Percentiles rank a stretch among this genome's conserved stretches.
Evolutionary conservation across 1,140 invertebrate genomes (phyloP).

Genomic region (Drosophila sturtevanti): DNA sequence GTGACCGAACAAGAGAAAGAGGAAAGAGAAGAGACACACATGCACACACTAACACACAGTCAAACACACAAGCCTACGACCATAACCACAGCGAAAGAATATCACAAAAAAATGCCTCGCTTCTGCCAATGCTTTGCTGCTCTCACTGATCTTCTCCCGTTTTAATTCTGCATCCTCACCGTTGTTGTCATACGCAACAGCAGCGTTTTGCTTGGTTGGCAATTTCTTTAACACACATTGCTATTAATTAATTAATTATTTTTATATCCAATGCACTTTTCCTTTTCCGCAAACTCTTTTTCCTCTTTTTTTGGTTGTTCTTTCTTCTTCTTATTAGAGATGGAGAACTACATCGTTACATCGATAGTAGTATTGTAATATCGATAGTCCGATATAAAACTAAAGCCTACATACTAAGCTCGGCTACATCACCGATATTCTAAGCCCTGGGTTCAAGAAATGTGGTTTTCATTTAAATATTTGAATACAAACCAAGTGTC

Average conservation of each 20-base stretch:
- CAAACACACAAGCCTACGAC: slow-evolving; percentile 18
- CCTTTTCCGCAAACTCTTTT: slow-evolving; percentile 72
- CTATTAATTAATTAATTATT: slow-evolving; percentile 45
- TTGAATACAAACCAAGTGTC: too few species aligned
- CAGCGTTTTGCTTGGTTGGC: slow-evolving; percentile 45
- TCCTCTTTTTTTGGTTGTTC: slow-evolving; percentile 45
- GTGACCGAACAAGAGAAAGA: slow-evolving; percentile 53
- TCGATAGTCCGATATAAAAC: too few species aligned
- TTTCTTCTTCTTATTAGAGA: slow-evolving; percentile 52
- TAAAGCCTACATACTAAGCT: too few species aligned
- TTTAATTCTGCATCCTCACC: not conserved
- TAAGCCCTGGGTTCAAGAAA: too few species aligned
- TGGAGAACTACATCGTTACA: not conserved
- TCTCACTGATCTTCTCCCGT: slow-evolving; percentile 6
- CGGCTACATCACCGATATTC: too few species aligned
- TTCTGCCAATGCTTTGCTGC: slow-evolving; percentile 8
- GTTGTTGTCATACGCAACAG: slow-evolving; percentile 56
- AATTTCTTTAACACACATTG: slow-evolving; percentile 50
- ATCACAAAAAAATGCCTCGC: slow-evolving; percentile 34
- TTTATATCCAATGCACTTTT: slow-evolving; percentile 67
- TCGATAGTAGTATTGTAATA: too few species aligned
- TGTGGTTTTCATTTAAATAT: too few species aligned
- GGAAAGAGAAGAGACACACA: slow-evolving; percentile 51
- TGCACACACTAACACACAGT: slow-evolving; percentile 26
- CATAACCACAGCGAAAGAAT: slow-evolving; percentile 41